These are phyloP conservation scores for Sitodiplosis mosellana DNA, from an alignment of 1,140 invertebrate genomes.

Conservation along the genomic window DNA sequence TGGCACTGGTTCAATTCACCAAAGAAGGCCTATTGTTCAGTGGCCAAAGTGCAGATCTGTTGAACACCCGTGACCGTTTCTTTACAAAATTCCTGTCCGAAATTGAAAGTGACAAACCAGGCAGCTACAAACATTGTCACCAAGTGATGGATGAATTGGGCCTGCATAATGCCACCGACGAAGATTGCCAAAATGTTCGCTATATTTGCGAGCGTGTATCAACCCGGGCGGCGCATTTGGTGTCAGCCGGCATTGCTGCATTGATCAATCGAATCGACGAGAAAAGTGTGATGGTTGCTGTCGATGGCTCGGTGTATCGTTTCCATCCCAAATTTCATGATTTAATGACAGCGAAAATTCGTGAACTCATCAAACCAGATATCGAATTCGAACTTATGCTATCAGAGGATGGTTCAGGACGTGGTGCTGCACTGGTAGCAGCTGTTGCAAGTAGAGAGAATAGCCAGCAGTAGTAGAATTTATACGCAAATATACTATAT, in stretches of 20 bases:
- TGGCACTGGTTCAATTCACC: conserved; percentile 62
- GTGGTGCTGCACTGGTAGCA: conserved; percentile 92
- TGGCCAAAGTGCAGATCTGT: conserved; percentile 52
- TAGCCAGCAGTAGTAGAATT: too few relatives aligned
- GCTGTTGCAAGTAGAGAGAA: conserved; percentile 56
- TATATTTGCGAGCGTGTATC: conserved; percentile 89
- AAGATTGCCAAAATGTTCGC: conserved; percentile 77
- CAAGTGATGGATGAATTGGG: conserved; percentile 79
- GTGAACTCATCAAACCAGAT: conserved; percentile 45
- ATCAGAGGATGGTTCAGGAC: conserved; percentile 94
- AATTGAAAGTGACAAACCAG: conserved; percentile 81
- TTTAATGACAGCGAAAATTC: conserved; percentile 86
- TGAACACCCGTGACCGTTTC: conserved; percentile 63
- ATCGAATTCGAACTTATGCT: conserved; percentile 90
- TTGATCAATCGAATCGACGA: conserved; percentile 78
- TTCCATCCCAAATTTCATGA: conserved; percentile 96
- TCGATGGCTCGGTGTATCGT: conserved; percentile 96
- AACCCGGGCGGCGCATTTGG: conserved; percentile 79
- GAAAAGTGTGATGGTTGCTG: conserved; percentile 81
- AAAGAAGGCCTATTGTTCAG: conserved; percentile 61
- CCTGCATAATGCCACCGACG: conserved; percentile 45
- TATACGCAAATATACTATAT: too few relatives aligned
- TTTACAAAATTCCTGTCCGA: conserved; percentile 97
- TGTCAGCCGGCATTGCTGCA: conserved; percentile 71
- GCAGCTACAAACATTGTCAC: conserved; percentile 66